phyloP scores from a whole-genome alignment of 2,888 invertebrate species.

The Palloptera scutellata region DNA sequence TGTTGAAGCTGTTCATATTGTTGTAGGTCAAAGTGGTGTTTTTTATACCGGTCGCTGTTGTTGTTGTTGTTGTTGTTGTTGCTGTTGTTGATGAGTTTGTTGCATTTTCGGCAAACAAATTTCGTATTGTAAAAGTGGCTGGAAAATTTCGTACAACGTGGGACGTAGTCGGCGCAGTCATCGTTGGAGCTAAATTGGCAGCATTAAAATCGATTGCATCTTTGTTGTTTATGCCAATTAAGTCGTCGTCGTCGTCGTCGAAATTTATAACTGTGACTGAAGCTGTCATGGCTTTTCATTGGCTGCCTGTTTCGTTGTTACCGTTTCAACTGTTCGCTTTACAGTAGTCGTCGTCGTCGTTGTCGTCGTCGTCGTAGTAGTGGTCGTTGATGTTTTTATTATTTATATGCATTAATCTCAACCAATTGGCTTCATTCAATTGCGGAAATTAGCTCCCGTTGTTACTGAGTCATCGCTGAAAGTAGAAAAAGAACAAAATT shows the following conservation, averaged over 20 bases:
- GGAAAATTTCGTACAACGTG: too few relatives aligned
- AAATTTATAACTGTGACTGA: conserved; percentile 36
- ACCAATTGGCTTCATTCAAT: too few relatives aligned
- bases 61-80: conserved; percentile 26
- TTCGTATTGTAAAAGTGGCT: too few relatives aligned
- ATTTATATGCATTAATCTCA: too few relatives aligned
- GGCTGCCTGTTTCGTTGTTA: conserved; percentile 19
- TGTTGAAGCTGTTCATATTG: conserved; percentile 12
- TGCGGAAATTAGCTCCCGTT: too few relatives aligned
- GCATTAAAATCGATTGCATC: not conserved
- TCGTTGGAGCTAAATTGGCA: conserved; percentile 14
- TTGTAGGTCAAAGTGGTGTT: not conserved
- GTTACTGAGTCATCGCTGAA: too few relatives aligned
- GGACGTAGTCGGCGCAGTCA: conserved; percentile 26
- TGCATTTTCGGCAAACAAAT: not conserved
- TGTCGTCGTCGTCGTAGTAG: conserved; percentile 33
- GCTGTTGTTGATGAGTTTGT: conserved; percentile 24
- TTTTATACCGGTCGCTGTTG: conserved; percentile 3
- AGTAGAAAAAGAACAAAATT: too few relatives aligned
- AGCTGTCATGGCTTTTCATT: conserved; percentile 36
- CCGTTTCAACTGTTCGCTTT: conserved; percentile 6
- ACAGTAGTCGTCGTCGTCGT: conserved; percentile 39
- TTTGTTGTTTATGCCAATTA: conserved; percentile 4
- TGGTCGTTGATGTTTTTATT: not conserved
- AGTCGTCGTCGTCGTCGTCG: conserved; percentile 35